Evolutionary conservation across 2,113 vertebrate genomes (phyloP).

Genomic region (Zootoca vivipara): DNA sequence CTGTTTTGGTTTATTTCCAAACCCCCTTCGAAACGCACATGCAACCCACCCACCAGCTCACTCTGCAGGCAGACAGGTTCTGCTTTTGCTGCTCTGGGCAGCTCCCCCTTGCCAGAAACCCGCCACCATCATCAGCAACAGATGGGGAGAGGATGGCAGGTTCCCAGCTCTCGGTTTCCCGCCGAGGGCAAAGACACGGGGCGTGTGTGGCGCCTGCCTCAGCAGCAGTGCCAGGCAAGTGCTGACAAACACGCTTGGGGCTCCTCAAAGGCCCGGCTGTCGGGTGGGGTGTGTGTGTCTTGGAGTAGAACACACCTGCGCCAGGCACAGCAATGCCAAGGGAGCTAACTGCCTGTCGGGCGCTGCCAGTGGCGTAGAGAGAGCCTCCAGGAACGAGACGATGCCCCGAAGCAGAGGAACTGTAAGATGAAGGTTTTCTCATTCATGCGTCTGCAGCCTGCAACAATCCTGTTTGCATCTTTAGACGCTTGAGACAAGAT

Average conservation of each 20-base stretch:
- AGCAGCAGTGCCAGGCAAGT: background rate
- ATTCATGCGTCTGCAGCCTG: background rate
- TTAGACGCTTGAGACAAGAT: background rate
- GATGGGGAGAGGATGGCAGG: conserved; percentile 77
- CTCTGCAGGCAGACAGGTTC: conserved; percentile 68
- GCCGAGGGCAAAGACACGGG: background rate
- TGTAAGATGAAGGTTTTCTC: background rate
- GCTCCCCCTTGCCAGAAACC: conserved; percentile 64
- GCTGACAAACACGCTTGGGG: background rate
- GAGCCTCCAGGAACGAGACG: background rate
- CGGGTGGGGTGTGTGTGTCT: background rate
- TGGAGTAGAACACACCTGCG: background rate
- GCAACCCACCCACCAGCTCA: background rate
- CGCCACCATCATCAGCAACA: conserved; percentile 75
- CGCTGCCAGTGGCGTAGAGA: conserved; percentile 26
- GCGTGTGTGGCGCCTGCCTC: background rate
- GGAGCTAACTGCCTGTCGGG: background rate
- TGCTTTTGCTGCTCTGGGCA: conserved; percentile 67
- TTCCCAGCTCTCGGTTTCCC: conserved; percentile 66
- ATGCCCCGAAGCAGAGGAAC: fast-evolving
- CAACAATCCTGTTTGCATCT: background rate
- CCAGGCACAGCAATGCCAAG: conserved; percentile 7
- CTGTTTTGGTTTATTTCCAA: conserved; percentile 41
- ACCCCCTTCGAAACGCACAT: background rate
- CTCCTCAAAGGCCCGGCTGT: background rate